Percentiles rank a stretch among this genome's conserved stretches.
These are phyloP conservation scores for Heptranchias perlo DNA, from an alignment of 2,113 vertebrate species.

Conservation along the genomic window DNA sequence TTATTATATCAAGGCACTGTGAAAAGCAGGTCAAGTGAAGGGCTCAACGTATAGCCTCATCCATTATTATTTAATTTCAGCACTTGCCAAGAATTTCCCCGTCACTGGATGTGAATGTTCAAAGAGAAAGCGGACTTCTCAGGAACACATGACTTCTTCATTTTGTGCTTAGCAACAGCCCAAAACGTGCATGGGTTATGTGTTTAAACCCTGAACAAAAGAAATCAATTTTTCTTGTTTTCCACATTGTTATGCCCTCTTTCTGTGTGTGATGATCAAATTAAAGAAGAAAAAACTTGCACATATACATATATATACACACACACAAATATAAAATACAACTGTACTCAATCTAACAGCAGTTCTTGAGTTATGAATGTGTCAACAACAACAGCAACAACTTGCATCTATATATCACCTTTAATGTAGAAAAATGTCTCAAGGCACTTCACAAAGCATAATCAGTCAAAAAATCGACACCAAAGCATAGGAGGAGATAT, in stretches of 20 bases:
- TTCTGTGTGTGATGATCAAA: neutral
- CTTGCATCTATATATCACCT: too few relatives aligned
- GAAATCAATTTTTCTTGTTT: neutral
- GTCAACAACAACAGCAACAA: too few relatives aligned
- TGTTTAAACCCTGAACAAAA: neutral
- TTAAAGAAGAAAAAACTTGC: neutral
- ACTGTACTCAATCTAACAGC: too few relatives aligned
- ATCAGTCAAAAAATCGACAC: too few relatives aligned
- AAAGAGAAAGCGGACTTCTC: neutral
- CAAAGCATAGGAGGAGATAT: too few relatives aligned
- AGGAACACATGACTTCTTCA: too few relatives aligned
- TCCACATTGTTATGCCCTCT: neutral
- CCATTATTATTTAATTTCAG: neutral
- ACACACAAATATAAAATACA: too few relatives aligned
- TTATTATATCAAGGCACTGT: neutral
- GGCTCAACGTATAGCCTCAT: neutral
- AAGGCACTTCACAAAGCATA: too few relatives aligned
- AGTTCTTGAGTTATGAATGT: too few relatives aligned
- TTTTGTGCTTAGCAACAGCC: neutral
- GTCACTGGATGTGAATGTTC: neutral
- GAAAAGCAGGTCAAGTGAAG: neutral
- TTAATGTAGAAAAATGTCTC: too few relatives aligned
- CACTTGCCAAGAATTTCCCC: neutral
- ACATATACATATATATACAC: neutral
- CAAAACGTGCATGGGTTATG: neutral